A percentile compares a stretch with the other conserved stretches of the same genome.
Conservation (phyloP, 2,888 invertebrate species). For the Bimastos eiseni region DNA sequence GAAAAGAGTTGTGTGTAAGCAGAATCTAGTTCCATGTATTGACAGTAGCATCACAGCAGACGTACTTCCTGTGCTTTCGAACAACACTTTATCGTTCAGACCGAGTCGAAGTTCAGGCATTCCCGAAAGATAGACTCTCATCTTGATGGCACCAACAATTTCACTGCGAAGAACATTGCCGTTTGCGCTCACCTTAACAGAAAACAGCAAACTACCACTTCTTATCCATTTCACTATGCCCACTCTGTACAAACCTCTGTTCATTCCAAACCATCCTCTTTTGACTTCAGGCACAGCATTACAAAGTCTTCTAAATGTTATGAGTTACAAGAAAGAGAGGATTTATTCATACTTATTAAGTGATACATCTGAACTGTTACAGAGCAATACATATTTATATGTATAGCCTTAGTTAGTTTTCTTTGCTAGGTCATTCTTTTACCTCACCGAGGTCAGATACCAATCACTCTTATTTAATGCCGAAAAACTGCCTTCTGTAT, state of each 20-base stretch:
- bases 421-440: not conserved
- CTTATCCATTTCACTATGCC: too few relatives aligned
- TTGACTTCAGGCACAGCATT: not conserved
- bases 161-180: slow-evolving; percentile 95
- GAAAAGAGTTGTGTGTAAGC: not conserved
- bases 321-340: not conserved
- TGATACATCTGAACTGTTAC: not conserved
- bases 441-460: not conserved
- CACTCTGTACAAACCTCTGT: not conserved
- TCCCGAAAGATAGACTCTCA: slow-evolving; percentile 95
- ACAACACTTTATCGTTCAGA: slow-evolving; percentile 92
- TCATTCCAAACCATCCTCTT: not conserved
- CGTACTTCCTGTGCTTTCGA: slow-evolving; percentile 87
- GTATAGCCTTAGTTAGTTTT: too few relatives aligned
- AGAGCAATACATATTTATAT: not conserved
- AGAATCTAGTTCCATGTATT: not conserved
- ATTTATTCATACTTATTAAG: not conserved
- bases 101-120: slow-evolving; percentile 97
- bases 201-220: too few relatives aligned
- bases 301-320: not conserved
- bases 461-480: not conserved
- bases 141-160: slow-evolving; percentile 97
- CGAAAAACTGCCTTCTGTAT: not conserved
- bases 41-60: not conserved
- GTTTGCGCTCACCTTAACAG: slow-evolving; percentile 73